Conservation (phyloP, 2,113 vertebrate species). For the Colaptes auratus region DNA sequence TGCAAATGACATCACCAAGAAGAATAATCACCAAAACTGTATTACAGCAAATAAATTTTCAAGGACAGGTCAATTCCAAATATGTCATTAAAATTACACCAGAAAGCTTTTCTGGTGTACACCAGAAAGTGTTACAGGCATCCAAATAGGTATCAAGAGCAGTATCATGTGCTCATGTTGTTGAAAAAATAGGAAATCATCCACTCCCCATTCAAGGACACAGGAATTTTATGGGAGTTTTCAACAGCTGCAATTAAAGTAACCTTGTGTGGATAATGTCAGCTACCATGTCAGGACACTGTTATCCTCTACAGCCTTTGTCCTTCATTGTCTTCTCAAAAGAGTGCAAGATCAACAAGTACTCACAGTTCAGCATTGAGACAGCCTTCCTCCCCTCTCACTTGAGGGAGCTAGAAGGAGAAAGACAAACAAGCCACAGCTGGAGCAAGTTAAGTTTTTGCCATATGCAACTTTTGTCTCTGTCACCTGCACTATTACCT, state of each 20-base stretch:
- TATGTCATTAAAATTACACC: neutral
- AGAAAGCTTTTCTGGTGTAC: neutral
- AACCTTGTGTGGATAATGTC: neutral
- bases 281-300: neutral
- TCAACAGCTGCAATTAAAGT: neutral
- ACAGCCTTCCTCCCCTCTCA: conserved; percentile 74
- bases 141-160: neutral
- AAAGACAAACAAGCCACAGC: neutral
- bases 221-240: neutral
- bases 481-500: neutral
- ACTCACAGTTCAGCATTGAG: conserved; percentile 76
- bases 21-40: neutral
- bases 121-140: neutral
- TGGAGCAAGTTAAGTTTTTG: neutral
- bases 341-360: neutral
- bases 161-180: neutral
- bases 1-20: neutral
- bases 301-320: neutral
- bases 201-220: neutral
- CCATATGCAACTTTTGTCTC: neutral
- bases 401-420: conserved; percentile 64
- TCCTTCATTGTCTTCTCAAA: neutral
- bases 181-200: neutral
- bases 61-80: neutral
- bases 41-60: neutral